phyloP scores from a whole-genome alignment of 1,140 invertebrate species.

The Melitaea cinxia region DNA sequence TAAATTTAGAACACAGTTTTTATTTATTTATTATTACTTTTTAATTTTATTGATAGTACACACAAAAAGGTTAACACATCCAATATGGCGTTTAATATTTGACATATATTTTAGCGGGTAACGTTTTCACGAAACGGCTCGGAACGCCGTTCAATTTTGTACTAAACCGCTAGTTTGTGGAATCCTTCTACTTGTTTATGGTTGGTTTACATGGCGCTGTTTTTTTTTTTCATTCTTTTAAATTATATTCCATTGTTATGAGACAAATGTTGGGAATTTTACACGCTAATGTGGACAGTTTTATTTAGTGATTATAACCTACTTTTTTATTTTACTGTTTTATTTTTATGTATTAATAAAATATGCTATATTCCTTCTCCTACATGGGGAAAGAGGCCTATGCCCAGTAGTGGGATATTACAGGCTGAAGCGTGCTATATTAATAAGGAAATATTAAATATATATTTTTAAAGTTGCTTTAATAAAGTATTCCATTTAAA shows the following conservation, averaged over 20 bases:
- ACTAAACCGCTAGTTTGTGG: constrained; percentile 16
- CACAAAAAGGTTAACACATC: not conserved
- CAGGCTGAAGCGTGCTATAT: too few relatives aligned
- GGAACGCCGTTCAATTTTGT: constrained; percentile 16
- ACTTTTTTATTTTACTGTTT: not conserved
- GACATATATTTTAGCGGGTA: not conserved
- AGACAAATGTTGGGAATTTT: not conserved
- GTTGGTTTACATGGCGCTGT: constrained; percentile 7
- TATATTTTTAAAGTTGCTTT: too few relatives aligned
- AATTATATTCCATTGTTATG: too few relatives aligned
- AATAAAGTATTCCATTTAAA: too few relatives aligned
- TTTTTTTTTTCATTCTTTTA: not conserved
- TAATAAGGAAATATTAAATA: too few relatives aligned
- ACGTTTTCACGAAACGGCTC: constrained; percentile 9
- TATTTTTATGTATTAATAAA: too few relatives aligned
- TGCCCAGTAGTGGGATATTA: too few relatives aligned
- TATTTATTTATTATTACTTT: not conserved
- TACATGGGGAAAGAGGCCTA: too few relatives aligned
- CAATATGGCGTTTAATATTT: constrained; percentile 8
- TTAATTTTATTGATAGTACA: not conserved
- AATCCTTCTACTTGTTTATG: constrained; percentile 17
- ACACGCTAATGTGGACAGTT: not conserved
- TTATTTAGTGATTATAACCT: not conserved
- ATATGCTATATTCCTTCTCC: too few relatives aligned
- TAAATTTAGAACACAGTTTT: not conserved